phyloP scores from a whole-genome alignment of 92 coral and sea anemone species.

The Pocillopora grandis region DNA sequence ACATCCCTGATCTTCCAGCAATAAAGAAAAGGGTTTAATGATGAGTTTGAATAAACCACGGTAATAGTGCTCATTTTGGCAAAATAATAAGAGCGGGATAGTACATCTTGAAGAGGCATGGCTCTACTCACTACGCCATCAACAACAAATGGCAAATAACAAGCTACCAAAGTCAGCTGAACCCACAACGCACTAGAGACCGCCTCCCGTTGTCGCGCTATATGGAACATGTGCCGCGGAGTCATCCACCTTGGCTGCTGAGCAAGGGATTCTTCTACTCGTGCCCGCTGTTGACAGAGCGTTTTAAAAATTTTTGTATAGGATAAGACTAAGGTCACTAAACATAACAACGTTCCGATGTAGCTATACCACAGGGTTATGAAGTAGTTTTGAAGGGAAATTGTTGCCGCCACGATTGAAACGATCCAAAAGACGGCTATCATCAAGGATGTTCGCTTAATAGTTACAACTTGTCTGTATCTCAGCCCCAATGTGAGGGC shows the following conservation, averaged over 20 bases:
- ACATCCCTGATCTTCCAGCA: slow-evolving; percentile 15
- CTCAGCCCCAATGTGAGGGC: slow-evolving; percentile 9
- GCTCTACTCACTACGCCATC: neutral
- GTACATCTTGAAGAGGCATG: neutral
- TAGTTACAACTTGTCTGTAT: slow-evolving; percentile 24
- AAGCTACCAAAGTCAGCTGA: slow-evolving; percentile 16
- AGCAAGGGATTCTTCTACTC: too few species aligned
- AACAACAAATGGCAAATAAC: slow-evolving; percentile 18
- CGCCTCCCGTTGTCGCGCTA: slow-evolving; percentile 16
- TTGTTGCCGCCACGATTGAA: neutral
- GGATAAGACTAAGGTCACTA: neutral
- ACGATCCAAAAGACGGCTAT: neutral
- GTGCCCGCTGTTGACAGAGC: neutral
- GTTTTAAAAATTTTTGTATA: slow-evolving; percentile 11
- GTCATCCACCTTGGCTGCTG: neutral
- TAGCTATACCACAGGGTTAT: neutral
- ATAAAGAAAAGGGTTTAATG: slow-evolving; percentile 31
- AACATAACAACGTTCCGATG: neutral
- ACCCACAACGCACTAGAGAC: slow-evolving; percentile 27
- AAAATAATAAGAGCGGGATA: neutral
- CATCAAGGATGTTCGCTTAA: neutral
- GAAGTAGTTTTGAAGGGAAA: neutral
- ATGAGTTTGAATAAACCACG: slow-evolving; percentile 22
- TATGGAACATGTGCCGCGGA: neutral
- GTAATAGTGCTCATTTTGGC: neutral